phyloP scores from a whole-genome alignment of 1,140 invertebrate species.

The Penaeus japonicus region DNA sequence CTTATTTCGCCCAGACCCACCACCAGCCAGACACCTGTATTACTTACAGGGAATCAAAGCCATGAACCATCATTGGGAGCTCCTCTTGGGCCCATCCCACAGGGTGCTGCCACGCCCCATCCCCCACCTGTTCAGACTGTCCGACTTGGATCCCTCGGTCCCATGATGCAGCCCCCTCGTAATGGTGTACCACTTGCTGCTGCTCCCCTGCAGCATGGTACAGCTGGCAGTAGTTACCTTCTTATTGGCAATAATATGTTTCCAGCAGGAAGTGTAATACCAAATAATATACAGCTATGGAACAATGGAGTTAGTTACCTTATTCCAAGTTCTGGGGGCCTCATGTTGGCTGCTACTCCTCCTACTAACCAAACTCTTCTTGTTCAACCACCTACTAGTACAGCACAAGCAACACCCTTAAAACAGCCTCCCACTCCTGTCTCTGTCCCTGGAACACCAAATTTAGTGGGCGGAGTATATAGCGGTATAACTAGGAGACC shows the following conservation, averaged over 20 bases:
- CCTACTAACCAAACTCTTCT: conserved; percentile 38
- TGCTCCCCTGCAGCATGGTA: conserved; percentile 25
- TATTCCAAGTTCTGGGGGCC: conserved; percentile 44
- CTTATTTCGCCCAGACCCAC: conserved; percentile 17
- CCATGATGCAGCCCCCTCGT: conserved; percentile 32
- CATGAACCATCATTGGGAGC: conserved; percentile 16
- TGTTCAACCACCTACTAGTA: conserved; percentile 29
- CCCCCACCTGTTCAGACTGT: conserved; percentile 27
- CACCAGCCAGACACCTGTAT: conserved; percentile 32
- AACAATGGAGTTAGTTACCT: conserved; percentile 46
- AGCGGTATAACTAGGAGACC: conserved; percentile 4
- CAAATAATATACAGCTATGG: conserved; percentile 32
- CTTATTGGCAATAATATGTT: conserved; percentile 47
- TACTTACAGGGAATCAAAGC: conserved; percentile 28
- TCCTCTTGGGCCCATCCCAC: conserved; percentile 8
- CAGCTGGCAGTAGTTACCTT: conserved; percentile 30
- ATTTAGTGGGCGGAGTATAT: conserved; percentile 20
- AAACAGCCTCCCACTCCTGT: conserved; percentile 22
- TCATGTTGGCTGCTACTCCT: conserved; percentile 38
- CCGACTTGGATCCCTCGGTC: conserved; percentile 19
- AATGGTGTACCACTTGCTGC: conserved; percentile 34
- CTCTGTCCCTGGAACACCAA: background rate
- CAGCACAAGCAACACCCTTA: conserved; percentile 25
- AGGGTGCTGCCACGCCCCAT: conserved; percentile 15
- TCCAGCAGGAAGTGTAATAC: conserved; percentile 43